Percentiles rank a stretch among this genome's conserved stretches.
Conservation (phyloP, 2,113 vertebrate species). For the Pseudorasbora parva region DNA sequence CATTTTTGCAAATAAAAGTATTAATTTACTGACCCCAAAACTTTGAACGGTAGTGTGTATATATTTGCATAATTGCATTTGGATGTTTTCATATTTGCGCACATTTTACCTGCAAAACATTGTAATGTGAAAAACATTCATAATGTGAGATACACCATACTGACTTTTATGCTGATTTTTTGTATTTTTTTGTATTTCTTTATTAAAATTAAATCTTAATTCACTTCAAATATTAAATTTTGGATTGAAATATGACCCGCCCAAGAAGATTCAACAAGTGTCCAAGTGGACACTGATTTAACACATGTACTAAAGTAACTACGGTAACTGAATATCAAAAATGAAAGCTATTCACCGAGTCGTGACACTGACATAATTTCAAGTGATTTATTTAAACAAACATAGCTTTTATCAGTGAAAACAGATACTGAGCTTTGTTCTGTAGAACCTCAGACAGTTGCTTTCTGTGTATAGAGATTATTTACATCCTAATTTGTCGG, state of each 20-base stretch:
- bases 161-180: too few species aligned
- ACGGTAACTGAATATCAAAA: not conserved
- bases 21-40: too few species aligned
- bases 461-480: conserved; percentile 23
- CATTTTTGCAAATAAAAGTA: not conserved
- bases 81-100: not conserved
- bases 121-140: too few species aligned
- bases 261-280: not conserved
- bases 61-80: not conserved
- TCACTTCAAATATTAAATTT: not conserved
- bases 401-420: not conserved
- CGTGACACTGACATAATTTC: not conserved
- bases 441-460: not conserved
- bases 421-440: not conserved
- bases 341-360: too few species aligned
- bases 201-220: too few species aligned
- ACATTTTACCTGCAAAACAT: not conserved
- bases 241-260: not conserved
- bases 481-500: conserved; percentile 22
- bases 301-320: not conserved
- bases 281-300: too few species aligned
- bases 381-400: not conserved
- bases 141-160: too few species aligned
- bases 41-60: not conserved
- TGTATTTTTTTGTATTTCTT: too few species aligned